Base-by-base conservation (phyloP, 2,113 vertebrate genomes). In the Triplophysa siluroides region DNA sequence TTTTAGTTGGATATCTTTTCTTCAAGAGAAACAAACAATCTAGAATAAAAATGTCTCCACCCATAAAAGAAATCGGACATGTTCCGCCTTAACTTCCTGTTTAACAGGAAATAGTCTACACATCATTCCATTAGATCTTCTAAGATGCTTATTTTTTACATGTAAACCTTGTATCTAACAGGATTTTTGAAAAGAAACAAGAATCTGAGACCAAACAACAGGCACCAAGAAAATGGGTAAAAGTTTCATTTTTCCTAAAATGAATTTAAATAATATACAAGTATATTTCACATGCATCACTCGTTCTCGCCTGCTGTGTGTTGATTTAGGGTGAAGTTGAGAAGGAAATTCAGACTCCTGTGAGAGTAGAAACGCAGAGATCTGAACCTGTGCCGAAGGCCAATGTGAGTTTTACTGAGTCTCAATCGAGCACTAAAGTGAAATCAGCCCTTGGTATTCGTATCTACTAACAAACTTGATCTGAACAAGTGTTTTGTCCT, bases 101-200 rank as follows among this genome's bases (percentile, higher is more conserved):
- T 1, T 8, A 38, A 38, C 33, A 38, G 33, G 33, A 38, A 38
- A 1, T 38, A 38, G 33, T 38, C 33, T 6, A 38, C 33, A 38
- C 33, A 38, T 38, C 1, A 38, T 38, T 38, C 12, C 47, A 50
- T 13, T 50, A 14, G 10, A 50, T 50, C 47, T 50, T 50, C 14
- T 50, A 11, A 50, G 11, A 50, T 14, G 14, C 47, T 13, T 47
- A 12, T 47, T 47, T 45, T 12, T 38, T 38, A 38, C 5, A 38
- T 38, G 7, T 0, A 1, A 38, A 0, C 6, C 5, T 64, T n/a
- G 13, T 67, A 11, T 62, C 4, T 38, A 14, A 13, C 38, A 91
- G 90, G 65, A 12, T 71, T 16, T 21, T 16, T 64, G 85, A 90
- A 86, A 89, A 79, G 62, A 83, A 86, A 14, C 85, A 79, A 67